These are phyloP conservation scores for Sebastes oblongus DNA, from an alignment of 2,797 vertebrate species.

Conservation along the genomic window DNA sequence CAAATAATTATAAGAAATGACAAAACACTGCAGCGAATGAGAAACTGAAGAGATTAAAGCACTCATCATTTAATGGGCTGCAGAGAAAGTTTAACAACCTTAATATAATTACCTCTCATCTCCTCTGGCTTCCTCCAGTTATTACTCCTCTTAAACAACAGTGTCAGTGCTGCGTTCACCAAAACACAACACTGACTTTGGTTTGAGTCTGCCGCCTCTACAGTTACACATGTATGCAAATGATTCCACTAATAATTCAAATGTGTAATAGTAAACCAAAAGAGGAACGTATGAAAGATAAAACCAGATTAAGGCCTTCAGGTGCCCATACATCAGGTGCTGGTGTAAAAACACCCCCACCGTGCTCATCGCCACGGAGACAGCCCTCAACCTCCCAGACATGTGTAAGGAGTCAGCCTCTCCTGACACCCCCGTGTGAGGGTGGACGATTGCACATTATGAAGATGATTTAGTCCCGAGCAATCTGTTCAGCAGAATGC, in stretches of 20 bases:
- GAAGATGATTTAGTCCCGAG: slow-evolving; percentile 50
- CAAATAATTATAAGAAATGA: neutral
- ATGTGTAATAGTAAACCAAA: neutral
- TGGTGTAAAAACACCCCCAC: neutral
- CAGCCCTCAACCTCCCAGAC: slow-evolving; percentile 34
- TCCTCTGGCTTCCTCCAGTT: neutral
- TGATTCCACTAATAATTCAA: neutral
- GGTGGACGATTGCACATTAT: slow-evolving; percentile 29
- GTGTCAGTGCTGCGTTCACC: neutral
- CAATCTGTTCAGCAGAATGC: slow-evolving; percentile 53
- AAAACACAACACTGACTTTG: neutral
- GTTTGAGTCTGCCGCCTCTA: neutral
- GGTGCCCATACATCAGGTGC: neutral
- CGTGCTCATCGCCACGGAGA: slow-evolving; percentile 22
- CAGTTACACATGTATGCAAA: neutral
- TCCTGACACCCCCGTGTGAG: slow-evolving; percentile 30
- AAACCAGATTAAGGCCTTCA: neutral
- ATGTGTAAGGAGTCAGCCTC: slow-evolving; percentile 38
- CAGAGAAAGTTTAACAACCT: neutral
- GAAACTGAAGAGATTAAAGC: neutral
- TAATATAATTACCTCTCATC: slow-evolving; percentile 2
- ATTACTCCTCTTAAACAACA: neutral
- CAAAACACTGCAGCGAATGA: neutral
- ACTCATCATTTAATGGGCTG: slow-evolving; percentile 7
- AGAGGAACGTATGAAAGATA: neutral